Evolutionary conservation across 2,797 vertebrate genomes (phyloP), one percentile per base, ranked within the genome.

Genomic region (Dryobates pubescens): DNA sequence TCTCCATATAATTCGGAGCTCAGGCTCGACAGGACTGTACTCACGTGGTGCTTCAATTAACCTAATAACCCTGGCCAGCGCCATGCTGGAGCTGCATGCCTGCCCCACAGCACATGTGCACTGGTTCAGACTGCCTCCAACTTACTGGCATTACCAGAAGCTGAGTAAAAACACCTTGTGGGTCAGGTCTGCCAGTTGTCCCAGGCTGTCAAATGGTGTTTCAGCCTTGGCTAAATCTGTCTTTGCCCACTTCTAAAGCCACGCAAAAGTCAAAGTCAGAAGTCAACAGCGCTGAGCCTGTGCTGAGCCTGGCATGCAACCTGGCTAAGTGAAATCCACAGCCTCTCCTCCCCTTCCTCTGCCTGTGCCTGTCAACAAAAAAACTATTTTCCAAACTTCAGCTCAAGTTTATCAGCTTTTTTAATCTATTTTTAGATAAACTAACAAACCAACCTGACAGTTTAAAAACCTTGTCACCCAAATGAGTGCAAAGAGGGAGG

Each of bases 391-490:
- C 71, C 57, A 86, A 1, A 53, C 11, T 49, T 58, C n/a, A 58
- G 24, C 43, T 90, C 36, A 64, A 75, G 47, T 61, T 83, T 27
- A 30, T 90, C 51, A 80, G 27, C 22, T 87, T 56, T 92, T 90
- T 59, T 51, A 86, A 94, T 24, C 91, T 23, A 41, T 73, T 34
- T 61, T 62, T 38, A 75, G 43, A 64, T 77, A 67, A 94, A 49
- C 38, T 62, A 67, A 81, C 29, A 95, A 88, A 71, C 36, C 72
- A 71, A 91, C 68, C 34, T 34, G 51, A n/a, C 54, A 59, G 23
- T 89, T 93, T 93, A 61, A 79, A 57, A 91, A n/a, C 76, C 73
- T 96, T 72, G 54, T 41, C 38, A 26, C 22, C 12, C n/a, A 67
- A 16, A 82, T 26, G 68, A 56, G 16, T 62, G 82, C 43, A 43